Conservation (phyloP, 2,113 vertebrate genomes). For the Argyrosomus japonicus region DNA sequence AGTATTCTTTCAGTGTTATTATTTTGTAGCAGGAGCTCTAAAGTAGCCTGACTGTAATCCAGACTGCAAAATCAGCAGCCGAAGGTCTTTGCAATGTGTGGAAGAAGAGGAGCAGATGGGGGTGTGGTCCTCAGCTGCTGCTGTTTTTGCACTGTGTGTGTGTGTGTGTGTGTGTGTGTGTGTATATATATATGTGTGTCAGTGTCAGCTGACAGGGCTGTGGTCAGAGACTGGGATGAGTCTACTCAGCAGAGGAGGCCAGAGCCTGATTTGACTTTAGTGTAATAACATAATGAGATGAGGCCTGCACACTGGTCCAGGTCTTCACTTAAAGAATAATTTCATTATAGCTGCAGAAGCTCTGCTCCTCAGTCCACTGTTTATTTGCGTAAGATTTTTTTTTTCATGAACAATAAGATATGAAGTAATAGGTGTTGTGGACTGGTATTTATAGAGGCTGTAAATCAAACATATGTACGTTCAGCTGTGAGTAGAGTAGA, state of each 20-base stretch:
- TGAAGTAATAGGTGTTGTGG: not conserved
- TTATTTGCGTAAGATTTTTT: not conserved
- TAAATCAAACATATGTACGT: not conserved
- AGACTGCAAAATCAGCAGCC: conserved; percentile 33
- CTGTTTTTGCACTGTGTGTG: conserved; percentile 47
- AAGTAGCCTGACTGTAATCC: not conserved
- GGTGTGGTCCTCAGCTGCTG: conserved; percentile 49
- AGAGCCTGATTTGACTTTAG: conserved; percentile 56
- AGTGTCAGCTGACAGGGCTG: conserved; percentile 65
- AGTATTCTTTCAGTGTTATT: not conserved
- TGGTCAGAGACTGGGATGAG: conserved; percentile 58
- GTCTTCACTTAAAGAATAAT: not conserved
- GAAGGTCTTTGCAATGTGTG: conserved; percentile 41
- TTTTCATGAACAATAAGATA: not conserved
- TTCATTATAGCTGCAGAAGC: conserved; percentile 11
- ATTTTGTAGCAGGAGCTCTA: not conserved
- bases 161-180: conserved; percentile 32
- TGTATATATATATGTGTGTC: conserved; percentile 44
- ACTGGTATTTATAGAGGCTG: not conserved
- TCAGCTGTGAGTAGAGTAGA: not conserved
- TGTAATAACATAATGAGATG: conserved; percentile 79
- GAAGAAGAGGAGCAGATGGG: conserved; percentile 19
- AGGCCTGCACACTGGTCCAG: conserved; percentile 28
- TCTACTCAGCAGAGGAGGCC: conserved; percentile 67
- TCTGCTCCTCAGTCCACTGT: not conserved